Evolutionary conservation across 1,140 invertebrate genomes (phyloP).

Genomic region (Spodoptera litura): DNA sequence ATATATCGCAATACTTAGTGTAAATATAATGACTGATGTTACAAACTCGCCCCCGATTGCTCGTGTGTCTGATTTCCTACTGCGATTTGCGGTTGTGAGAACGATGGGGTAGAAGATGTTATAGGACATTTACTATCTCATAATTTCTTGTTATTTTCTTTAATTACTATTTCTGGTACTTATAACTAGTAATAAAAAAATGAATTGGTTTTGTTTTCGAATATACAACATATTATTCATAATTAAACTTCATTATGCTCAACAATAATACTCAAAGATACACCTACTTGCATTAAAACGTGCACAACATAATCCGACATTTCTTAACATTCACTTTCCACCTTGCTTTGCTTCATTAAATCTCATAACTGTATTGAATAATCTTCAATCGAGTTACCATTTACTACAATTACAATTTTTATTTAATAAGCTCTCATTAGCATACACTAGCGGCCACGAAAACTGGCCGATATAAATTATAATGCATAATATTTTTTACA

Average conservation of each 20-base stretch:
- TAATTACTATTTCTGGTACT: too few species aligned
- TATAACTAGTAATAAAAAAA: too few species aligned
- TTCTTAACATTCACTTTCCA: constrained; percentile 35
- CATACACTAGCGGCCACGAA: constrained; percentile 23
- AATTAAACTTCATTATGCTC: background rate
- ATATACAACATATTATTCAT: background rate
- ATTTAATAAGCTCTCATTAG: constrained; percentile 32
- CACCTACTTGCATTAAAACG: background rate
- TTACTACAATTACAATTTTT: constrained; percentile 33
- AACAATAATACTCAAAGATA: background rate
- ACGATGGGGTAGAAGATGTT: too few species aligned
- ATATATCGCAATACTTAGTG: constrained; percentile 12
- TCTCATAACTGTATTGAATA: constrained; percentile 43
- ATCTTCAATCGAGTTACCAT: constrained; percentile 20
- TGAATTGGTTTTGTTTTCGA: too few species aligned
- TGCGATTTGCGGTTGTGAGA: background rate
- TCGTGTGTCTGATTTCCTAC: background rate
- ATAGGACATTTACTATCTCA: too few species aligned
- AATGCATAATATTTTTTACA: constrained; percentile 20
- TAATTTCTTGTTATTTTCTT: too few species aligned
- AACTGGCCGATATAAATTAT: constrained; percentile 30
- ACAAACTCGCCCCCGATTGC: constrained; percentile 10
- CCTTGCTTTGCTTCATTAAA: constrained; percentile 26
- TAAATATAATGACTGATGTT: constrained; percentile 24
- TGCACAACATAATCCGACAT: constrained; percentile 20